Evolutionary conservation across 2,113 vertebrate species (phyloP), one percentile per base, ranked within the genome.

Genomic region (Poeciliopsis retropinna): DNA sequence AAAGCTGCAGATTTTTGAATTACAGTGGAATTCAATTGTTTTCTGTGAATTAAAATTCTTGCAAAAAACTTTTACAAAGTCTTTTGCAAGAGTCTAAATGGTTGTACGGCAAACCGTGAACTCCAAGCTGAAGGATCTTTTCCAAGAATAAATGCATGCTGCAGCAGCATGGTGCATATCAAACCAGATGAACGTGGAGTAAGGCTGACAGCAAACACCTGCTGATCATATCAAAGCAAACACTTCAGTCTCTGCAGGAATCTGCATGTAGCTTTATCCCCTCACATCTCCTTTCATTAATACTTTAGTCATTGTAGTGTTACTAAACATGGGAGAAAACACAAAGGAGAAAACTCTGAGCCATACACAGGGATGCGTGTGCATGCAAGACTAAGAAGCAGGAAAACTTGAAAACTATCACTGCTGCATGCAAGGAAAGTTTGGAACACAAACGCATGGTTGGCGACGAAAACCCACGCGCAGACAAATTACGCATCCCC

Each of bases 191-290:
- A 86, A 73, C 28, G 5, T 44, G 62, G 64, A 80, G 73, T 65
- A 47, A 80, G 78, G n/a, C 76, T 82, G 81, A 85, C 80, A 85
- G 85, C 2, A 14, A 81, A 81, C 87, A 87, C 85, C 89, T 88
- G 87, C 89, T 57, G 80, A 76, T 69, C 70, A 82, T 76, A 74
- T 89, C 63, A 57, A 67, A 83, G 81, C 80, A 76, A 80, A 83
- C 81, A 78, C 65, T 64, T 60, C 22, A 4, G 47, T 60, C 75
- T 76, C 72, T 70, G 67, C 68, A 78, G 64, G 57, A 61, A 69
- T 79, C 66, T 73, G 72, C 67, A 84, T 25, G 66, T 3, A 2
- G 72, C 67, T 77, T 63, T 19, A n/a, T 57, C 51, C 51, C 51
- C 22, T 57, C 22, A 57, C 25, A 57, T 8, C 41, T 71, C 63